phyloP scores from a whole-genome alignment of 2,113 vertebrate species.

The Naja naja region DNA sequence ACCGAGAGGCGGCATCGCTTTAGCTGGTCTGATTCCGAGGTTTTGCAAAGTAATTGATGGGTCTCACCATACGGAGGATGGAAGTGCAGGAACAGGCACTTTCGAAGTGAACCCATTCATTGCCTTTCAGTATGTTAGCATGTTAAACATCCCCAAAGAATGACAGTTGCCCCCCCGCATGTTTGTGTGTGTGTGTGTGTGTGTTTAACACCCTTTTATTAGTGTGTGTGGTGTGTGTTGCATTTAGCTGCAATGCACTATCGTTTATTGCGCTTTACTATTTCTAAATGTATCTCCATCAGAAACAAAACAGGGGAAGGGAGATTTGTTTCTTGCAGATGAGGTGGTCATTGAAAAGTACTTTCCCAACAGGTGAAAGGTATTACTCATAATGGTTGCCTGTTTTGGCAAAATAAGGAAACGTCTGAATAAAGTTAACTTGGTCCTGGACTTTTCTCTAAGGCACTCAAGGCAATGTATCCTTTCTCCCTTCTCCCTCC shows the following conservation, averaged over 20 bases:
- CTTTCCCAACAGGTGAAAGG: not conserved
- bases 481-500: too few relatives aligned
- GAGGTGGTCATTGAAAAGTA: not conserved
- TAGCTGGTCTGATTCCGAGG: fast-evolving
- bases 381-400: not conserved
- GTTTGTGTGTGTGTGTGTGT: not conserved
- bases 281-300: not conserved
- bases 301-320: not conserved
- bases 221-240: not conserved
- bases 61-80: not conserved
- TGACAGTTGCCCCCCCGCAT: not conserved
- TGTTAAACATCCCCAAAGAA: not conserved
- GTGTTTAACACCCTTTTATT: not conserved
- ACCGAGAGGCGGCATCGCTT: not conserved
- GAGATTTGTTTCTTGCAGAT: not conserved
- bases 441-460: not conserved
- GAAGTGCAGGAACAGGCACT: not conserved
- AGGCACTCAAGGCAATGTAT: not conserved
- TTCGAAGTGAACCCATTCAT: not conserved
- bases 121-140: not conserved
- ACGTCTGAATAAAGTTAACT: not conserved
- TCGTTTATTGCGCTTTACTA: too few relatives aligned
- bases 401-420: not conserved
- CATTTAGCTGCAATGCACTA: too few relatives aligned
- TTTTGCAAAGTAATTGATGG: not conserved